Evolutionary conservation across 1,140 invertebrate species (phyloP).

Genomic region (Linepithema humile): DNA sequence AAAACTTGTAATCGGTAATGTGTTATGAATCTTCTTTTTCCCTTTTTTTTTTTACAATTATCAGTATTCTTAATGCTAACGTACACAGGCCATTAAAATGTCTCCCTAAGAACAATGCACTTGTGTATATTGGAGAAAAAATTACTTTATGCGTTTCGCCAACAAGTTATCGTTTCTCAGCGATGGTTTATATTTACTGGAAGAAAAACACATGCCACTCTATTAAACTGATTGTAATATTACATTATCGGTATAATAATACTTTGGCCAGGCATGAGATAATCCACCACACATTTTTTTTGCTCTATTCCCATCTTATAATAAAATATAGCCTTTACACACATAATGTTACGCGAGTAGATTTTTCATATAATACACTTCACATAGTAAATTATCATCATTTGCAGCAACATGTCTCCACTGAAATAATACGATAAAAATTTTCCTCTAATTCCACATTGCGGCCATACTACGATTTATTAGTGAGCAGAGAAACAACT

Average conservation of each 20-base stretch:
- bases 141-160: conserved; percentile 27
- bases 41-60: conserved; percentile 44
- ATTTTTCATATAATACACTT: conserved; percentile 70
- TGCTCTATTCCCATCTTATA: conserved; percentile 35
- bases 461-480: conserved; percentile 35
- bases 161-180: conserved; percentile 29
- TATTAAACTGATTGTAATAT: conserved; percentile 16
- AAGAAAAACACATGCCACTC: conserved; percentile 40
- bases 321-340: conserved; percentile 64
- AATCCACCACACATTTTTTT: conserved; percentile 31
- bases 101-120: conserved; percentile 72
- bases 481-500: conserved; percentile 37
- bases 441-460: neutral
- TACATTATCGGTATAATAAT: conserved; percentile 44
- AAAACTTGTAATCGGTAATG: conserved; percentile 68
- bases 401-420: conserved; percentile 30
- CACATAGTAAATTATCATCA: conserved; percentile 60
- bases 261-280: conserved; percentile 50
- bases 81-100: conserved; percentile 76
- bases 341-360: conserved; percentile 60
- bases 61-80: conserved; percentile 68
- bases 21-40: conserved; percentile 50
- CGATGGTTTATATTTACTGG: neutral
- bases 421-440: conserved; percentile 29
- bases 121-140: conserved; percentile 46